Evolutionary conservation across 2,888 invertebrate species (phyloP), one percentile per base, ranked within the genome.

Genomic region (Ariolimax columbianus): DNA sequence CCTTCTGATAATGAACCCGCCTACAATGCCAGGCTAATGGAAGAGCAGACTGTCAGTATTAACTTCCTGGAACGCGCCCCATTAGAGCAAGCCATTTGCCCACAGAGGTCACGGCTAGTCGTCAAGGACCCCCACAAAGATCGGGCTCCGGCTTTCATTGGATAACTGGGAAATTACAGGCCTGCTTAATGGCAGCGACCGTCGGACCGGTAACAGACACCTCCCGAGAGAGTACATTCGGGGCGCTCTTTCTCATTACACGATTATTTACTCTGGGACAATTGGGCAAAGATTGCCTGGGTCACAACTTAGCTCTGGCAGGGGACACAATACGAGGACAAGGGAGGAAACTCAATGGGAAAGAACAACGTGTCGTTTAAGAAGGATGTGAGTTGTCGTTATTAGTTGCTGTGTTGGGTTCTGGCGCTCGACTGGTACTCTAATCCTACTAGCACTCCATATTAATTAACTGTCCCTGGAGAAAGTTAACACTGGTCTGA

Each of bases 241-340:
- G 63, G 23, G 40, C 33, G 72, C 72, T 73, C 79, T 73, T 73
- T 84, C 79, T 84, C 79, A 84, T 84, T 84, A 84, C 84, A 84
- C 84, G 84, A 79, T 84, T 84, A 84, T 84, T 84, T 84, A 84
- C 84, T 84, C 84, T 43, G n/a, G 79, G 40, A 59, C 38, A 79
- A 83, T 78, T 78, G 83, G 38, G 55, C 38, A 33, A 77, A 78
- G 77, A 82, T 82, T 82, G 82, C 38, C 83, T 33, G 70, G 83
- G 83, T 83, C 83, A 83, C 23, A 78, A 78, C 82, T 59, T 7
- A 40, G 23, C 11, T 19, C 36, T 38, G 36, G 38, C 59, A n/a
- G 17, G 66, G 68, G 43, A 66, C 66, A 17, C 43, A 79, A 66
- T 66, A 66, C 11, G 63, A 79, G 66, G 7, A n/a, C 23, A 11